These are phyloP conservation scores for Dasysyrphus albostriatus DNA, from an alignment of 2,888 invertebrate genomes.

Conservation along the genomic window DNA sequence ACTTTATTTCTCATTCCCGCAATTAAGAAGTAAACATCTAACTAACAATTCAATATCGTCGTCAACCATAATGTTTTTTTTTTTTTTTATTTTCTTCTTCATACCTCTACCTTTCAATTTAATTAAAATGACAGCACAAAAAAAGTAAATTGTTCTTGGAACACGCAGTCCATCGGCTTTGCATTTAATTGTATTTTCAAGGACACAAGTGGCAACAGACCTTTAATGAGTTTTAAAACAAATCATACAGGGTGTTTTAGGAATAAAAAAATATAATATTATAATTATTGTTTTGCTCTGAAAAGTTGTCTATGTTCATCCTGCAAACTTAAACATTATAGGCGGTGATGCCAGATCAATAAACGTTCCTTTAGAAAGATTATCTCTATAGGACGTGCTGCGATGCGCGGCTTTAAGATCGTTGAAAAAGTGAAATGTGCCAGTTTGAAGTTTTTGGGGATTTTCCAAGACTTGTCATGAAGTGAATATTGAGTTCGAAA, in stretches of 20 bases:
- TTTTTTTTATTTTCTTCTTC: not conserved
- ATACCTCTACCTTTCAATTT: constrained; percentile 7
- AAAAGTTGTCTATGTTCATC: too few relatives aligned
- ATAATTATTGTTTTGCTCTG: too few relatives aligned
- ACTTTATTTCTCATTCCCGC: not conserved
- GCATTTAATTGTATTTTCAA: constrained; percentile 61
- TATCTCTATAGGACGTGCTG: too few relatives aligned
- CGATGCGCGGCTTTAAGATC: too few relatives aligned
- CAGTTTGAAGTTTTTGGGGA: too few relatives aligned
- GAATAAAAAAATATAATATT: not conserved
- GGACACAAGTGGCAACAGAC: constrained; percentile 41
- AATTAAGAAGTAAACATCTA: constrained; percentile 19
- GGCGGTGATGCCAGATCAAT: too few relatives aligned
- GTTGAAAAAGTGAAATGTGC: too few relatives aligned
- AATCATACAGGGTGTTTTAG: constrained; percentile 20
- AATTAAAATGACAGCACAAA: constrained; percentile 75
- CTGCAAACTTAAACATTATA: too few relatives aligned
- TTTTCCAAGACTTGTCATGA: too few relatives aligned
- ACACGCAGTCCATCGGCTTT: constrained; percentile 37
- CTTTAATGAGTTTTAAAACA: constrained; percentile 28
- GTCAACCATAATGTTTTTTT: constrained; percentile 16
- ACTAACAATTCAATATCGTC: not conserved
- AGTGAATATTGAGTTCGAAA: too few relatives aligned
- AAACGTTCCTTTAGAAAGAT: too few relatives aligned
- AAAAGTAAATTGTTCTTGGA: constrained; percentile 30